Evolutionary conservation across 2,888 invertebrate genomes (phyloP).

Genomic region (Acanthosepion pharaonis): DNA sequence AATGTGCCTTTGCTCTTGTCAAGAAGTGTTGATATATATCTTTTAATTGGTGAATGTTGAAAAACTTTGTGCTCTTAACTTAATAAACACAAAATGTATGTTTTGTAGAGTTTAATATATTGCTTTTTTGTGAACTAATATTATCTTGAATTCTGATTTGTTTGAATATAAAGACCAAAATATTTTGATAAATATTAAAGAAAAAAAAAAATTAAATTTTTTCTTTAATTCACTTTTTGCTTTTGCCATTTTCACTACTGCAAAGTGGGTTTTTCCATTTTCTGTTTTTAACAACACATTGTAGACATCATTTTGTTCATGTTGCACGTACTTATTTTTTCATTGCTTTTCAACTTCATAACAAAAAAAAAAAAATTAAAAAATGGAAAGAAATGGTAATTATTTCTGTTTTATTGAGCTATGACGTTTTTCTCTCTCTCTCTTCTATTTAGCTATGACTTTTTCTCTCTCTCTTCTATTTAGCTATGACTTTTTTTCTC

Average conservation of each 20-base stretch:
- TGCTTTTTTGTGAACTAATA: slow-evolving; percentile 14
- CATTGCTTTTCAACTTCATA: background rate
- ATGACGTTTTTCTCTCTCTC: background rate
- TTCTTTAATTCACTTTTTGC: background rate
- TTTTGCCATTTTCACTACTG: background rate
- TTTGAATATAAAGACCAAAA: background rate
- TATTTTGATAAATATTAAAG: background rate
- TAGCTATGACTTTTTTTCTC: background rate
- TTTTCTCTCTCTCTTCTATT: no score
- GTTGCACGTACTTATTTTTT: background rate
- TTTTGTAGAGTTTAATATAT: slow-evolving; percentile 9
- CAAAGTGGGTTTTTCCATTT: background rate
- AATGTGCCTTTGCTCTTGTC: background rate
- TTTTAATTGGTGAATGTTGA: background rate
- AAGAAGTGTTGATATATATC: background rate
- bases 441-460: no score
- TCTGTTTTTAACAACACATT: background rate
- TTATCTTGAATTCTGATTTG: background rate
- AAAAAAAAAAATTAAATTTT: background rate
- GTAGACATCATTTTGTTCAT: slow-evolving; percentile 33
- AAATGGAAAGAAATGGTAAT: background rate
- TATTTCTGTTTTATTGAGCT: background rate
- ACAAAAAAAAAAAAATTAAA: no score
- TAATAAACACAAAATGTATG: background rate
- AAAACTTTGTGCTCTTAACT: background rate